These are phyloP conservation scores for Zaprionus nigranus DNA, from an alignment of 1,140 invertebrate genomes.

Conservation along the genomic window DNA sequence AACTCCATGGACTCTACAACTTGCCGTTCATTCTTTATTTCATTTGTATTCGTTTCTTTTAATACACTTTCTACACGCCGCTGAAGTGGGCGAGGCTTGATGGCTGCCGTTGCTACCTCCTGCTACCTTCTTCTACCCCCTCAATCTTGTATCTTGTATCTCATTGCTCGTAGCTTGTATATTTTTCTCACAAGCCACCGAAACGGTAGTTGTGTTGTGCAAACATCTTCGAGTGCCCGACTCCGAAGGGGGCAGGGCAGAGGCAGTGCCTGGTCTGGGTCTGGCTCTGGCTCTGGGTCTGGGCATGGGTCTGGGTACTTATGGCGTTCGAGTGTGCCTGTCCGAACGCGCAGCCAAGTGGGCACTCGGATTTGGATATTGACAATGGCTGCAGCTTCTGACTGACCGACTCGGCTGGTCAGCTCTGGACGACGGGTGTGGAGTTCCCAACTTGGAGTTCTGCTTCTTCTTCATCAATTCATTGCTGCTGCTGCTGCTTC, in stretches of 20 bases:
- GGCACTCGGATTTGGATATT: conserved; percentile 76
- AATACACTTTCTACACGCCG: conserved; percentile 76
- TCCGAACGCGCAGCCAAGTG: conserved; percentile 77
- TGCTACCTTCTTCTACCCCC: neutral
- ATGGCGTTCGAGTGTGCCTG: conserved; percentile 69
- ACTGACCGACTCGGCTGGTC: conserved; percentile 14
- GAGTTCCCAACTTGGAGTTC: neutral
- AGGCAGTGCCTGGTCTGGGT: neutral
- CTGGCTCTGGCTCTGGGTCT: conserved; percentile 1
- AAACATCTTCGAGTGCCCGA: conserved; percentile 71
- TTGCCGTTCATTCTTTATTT: conserved; percentile 64
- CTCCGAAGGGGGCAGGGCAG: neutral
- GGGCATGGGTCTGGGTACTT: conserved; percentile 75
- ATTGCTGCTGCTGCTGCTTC: conserved; percentile 2
- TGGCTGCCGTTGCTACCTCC: conserved; percentile 15
- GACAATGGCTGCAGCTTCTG: conserved; percentile 64
- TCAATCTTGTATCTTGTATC: conserved; percentile 18
- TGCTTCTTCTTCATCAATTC: conserved; percentile 13
- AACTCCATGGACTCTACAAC: conserved; percentile 45
- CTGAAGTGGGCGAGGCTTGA: conserved; percentile 68
- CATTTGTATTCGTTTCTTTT: conserved; percentile 66
- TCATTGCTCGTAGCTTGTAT: conserved; percentile 54
- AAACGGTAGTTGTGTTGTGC: conserved; percentile 81
- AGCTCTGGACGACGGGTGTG: neutral
- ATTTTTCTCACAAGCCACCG: conserved; percentile 82